These are phyloP conservation scores for Lasioglossum villosulum DNA, from an alignment of 2,888 invertebrate species.

Conservation along the genomic window DNA sequence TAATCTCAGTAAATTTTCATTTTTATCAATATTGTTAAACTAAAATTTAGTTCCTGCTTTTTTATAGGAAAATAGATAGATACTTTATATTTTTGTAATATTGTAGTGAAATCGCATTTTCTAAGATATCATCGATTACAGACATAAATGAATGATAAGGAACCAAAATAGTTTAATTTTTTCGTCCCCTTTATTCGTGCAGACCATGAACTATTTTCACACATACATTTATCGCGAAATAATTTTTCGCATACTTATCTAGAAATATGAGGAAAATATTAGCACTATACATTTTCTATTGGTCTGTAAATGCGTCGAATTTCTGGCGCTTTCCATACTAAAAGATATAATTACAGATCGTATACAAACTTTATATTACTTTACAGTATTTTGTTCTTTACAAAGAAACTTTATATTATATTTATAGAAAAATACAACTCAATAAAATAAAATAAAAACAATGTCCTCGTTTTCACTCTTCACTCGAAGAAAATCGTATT, in stretches of 20 bases:
- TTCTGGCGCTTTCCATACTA: no score
- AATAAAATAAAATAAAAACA: neutral
- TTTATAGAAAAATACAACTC: neutral
- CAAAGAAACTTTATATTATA: neutral
- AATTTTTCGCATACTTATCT: no score
- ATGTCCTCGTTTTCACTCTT: neutral
- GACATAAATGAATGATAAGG: neutral
- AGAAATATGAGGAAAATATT: no score
- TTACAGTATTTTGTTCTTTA: neutral
- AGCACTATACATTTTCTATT: no score
- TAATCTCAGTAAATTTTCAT: neutral
- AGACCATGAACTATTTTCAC: no score
- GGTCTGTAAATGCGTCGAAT: no score
- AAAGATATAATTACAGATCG: no score
- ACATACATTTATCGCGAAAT: no score
- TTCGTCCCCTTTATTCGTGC: neutral
- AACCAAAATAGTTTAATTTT: neutral
- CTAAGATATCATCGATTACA: neutral
- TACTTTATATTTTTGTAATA: neutral
- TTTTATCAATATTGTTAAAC: neutral
- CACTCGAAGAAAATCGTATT: no score
- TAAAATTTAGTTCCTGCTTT: neutral
- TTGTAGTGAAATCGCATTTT: neutral
- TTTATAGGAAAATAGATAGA: neutral
- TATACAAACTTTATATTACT: neutral